Conservation (phyloP, 2,888 invertebrate genomes). For the Adineta ricciae region DNA sequence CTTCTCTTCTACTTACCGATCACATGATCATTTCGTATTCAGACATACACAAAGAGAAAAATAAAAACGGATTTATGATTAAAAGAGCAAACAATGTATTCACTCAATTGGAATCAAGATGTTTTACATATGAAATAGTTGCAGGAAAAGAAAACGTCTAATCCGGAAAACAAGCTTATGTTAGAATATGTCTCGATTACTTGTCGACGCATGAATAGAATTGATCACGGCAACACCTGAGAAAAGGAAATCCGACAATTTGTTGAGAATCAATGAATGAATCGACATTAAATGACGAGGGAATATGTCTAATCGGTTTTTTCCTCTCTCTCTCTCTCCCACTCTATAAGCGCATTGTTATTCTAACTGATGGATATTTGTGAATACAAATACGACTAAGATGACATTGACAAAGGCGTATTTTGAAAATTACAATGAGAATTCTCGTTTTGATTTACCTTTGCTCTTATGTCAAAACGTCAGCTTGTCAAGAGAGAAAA, state of each 20-base stretch:
- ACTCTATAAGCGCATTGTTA: background rate
- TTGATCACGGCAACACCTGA: background rate
- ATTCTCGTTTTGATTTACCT: background rate
- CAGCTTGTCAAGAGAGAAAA: background rate
- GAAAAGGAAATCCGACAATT: background rate
- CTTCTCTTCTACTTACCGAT: background rate
- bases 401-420: background rate
- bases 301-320: background rate
- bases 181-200: background rate
- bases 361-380: background rate
- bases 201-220: background rate
- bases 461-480: background rate
- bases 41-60: background rate
- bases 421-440: background rate
- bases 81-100: background rate
- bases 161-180: background rate
- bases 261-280: background rate
- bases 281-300: background rate
- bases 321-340: too few species aligned
- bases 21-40: background rate
- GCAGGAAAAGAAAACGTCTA: background rate
- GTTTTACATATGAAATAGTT: background rate
- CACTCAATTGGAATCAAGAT: background rate
- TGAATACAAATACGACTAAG: background rate
- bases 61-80: background rate